Conservation (phyloP, 1,140 invertebrate species). For the Acromyrmex charruanus region DNA sequence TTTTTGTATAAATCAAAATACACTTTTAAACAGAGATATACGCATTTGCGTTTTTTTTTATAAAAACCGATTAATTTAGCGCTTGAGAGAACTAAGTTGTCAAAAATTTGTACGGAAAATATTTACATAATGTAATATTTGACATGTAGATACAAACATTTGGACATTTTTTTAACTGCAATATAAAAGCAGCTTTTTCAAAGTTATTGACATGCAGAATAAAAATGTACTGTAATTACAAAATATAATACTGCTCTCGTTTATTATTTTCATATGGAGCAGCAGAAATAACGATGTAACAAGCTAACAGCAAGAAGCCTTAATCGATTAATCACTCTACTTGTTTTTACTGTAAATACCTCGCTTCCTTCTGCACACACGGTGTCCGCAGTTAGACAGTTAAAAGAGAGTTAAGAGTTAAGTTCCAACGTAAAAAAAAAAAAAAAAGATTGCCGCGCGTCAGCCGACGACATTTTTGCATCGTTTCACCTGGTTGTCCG, state of each 20-base stretch:
- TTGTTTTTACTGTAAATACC: not conserved
- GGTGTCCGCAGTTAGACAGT: not conserved
- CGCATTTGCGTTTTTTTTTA: not conserved
- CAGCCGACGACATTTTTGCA: not conserved
- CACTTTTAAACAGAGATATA: not conserved
- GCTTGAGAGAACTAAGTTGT: not conserved
- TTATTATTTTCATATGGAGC: not conserved
- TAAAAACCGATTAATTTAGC: constrained; percentile 2
- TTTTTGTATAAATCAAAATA: not conserved
- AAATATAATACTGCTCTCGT: not conserved
- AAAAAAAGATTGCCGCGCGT: not conserved
- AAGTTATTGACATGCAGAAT: not conserved
- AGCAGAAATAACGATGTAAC: not conserved
- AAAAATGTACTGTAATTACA: not conserved
- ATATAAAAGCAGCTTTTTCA: not conserved
- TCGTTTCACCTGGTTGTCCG: constrained; percentile 14
- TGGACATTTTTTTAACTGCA: not conserved
- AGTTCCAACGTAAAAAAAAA: not conserved
- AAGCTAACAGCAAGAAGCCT: not conserved
- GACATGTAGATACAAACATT: not conserved
- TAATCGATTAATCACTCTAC: constrained; percentile 14
- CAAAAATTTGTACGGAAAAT: not conserved
- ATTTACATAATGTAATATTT: constrained; percentile 2
- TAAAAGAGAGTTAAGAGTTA: not conserved
- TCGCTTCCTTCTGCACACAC: too few species aligned